phyloP scores from a whole-genome alignment of 2,888 invertebrate species.

The Agrotis ipsilon region DNA sequence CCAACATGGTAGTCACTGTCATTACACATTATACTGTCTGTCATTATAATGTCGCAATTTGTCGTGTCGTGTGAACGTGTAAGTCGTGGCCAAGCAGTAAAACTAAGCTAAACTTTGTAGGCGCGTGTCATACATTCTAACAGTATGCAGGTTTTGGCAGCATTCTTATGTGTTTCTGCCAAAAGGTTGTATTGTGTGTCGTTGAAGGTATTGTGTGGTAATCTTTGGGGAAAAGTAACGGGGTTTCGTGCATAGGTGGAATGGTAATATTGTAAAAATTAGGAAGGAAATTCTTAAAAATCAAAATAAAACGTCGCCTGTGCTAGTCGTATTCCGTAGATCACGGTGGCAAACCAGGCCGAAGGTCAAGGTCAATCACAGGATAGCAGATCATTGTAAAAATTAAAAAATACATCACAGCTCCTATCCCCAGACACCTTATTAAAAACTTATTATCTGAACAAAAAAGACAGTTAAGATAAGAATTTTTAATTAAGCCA shows the following conservation, averaged over 20 bases:
- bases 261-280: neutral
- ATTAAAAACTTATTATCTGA: conserved; percentile 39
- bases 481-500: conserved; percentile 54
- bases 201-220: conserved; percentile 49
- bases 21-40: no score
- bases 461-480: conserved; percentile 28
- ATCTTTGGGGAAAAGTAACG: conserved; percentile 30
- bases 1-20: neutral
- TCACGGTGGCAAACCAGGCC: no score
- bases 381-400: neutral
- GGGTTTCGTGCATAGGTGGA: conserved; percentile 17
- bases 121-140: conserved; percentile 56
- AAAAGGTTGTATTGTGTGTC: conserved; percentile 53
- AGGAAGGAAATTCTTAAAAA: no score
- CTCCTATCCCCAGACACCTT: neutral
- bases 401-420: conserved; percentile 5
- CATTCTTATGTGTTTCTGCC: conserved; percentile 59
- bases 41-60: neutral
- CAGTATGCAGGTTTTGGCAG: conserved; percentile 61
- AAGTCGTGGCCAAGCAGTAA: neutral
- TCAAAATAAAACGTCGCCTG: no score
- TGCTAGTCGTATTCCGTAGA: no score
- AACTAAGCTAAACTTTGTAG: conserved; percentile 55
- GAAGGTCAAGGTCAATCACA: neutral
- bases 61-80: neutral